A percentile compares a stretch with the other conserved stretches of the same genome.
phyloP scores from a whole-genome alignment of 2,888 invertebrate species.

The Encarsia formosa region DNA sequence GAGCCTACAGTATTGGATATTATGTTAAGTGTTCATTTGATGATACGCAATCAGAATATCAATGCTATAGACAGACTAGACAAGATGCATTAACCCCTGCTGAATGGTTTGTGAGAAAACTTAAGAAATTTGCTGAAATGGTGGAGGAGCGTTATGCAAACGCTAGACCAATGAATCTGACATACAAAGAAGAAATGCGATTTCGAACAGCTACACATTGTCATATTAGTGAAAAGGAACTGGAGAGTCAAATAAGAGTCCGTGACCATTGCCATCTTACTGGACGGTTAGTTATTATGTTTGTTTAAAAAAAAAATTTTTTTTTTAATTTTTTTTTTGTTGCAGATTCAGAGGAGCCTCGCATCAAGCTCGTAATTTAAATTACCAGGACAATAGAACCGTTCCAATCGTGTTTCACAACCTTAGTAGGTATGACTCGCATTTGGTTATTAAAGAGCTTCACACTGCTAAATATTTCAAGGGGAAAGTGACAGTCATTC shows the following conservation, averaged over 20 bases:
- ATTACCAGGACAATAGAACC: slow-evolving; percentile 32
- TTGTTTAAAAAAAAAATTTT: neutral
- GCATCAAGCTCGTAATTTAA: slow-evolving; percentile 34
- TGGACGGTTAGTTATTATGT: neutral
- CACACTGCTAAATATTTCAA: neutral
- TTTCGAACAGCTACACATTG: neutral
- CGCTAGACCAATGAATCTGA: neutral
- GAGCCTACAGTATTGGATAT: neutral
- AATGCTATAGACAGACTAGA: neutral
- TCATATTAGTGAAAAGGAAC: neutral
- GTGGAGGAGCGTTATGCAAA: neutral
- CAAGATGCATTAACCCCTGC: neutral
- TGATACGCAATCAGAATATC: neutral
- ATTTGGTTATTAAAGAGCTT: neutral
- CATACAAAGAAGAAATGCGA: neutral
- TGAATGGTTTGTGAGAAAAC: neutral
- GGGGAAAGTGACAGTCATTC: slow-evolving; percentile 29
- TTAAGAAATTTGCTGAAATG: neutral
- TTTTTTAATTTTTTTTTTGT: neutral
- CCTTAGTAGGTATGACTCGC: neutral
- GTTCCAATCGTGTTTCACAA: slow-evolving; percentile 37
- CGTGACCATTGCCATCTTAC: slow-evolving; percentile 16
- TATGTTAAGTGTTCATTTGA: neutral
- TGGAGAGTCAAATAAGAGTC: neutral
- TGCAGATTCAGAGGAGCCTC: slow-evolving; percentile 15